These are phyloP conservation scores for Ctenodactylus gundi DNA, from an alignment of 2,113 vertebrate species.

Conservation along the genomic window DNA sequence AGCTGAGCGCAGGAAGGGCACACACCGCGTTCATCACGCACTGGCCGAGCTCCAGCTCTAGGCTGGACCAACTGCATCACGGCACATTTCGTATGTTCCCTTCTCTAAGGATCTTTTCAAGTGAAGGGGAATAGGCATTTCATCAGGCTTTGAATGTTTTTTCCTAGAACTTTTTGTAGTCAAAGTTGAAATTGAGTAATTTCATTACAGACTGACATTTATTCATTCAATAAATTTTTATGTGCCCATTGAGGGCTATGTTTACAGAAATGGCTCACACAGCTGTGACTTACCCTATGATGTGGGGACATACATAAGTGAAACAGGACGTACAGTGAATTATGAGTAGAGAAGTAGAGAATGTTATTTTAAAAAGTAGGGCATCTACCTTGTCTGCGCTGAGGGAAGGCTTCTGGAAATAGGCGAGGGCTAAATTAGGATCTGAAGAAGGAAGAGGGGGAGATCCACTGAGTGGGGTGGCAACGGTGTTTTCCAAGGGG, in stretches of 20 bases:
- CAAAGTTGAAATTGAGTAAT: not conserved
- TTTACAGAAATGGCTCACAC: not conserved
- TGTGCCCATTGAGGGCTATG: not conserved
- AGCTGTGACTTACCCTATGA: not conserved
- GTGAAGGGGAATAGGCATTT: not conserved
- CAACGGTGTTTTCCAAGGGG: not conserved
- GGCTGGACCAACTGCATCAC: not conserved
- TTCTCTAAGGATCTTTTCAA: slow-evolving; percentile 24
- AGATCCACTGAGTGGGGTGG: not conserved
- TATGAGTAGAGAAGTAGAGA: not conserved
- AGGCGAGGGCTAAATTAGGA: not conserved
- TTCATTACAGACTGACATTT: not conserved
- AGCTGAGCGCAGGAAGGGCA: not conserved
- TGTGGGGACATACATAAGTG: not conserved
- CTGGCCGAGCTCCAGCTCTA: not conserved
- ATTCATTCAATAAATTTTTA: not conserved
- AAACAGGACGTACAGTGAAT: not conserved
- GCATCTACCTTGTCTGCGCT: not conserved
- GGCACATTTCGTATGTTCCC: not conserved
- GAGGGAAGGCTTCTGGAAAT: not conserved
- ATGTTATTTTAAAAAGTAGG: not conserved
- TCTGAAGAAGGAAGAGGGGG: not conserved
- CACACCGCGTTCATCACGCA: not conserved
- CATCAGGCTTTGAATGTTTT: not conserved
- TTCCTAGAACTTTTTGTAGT: not conserved